phyloP scores from a whole-genome alignment of 2,888 invertebrate species.

The Toxonevra muliebris region DNA sequence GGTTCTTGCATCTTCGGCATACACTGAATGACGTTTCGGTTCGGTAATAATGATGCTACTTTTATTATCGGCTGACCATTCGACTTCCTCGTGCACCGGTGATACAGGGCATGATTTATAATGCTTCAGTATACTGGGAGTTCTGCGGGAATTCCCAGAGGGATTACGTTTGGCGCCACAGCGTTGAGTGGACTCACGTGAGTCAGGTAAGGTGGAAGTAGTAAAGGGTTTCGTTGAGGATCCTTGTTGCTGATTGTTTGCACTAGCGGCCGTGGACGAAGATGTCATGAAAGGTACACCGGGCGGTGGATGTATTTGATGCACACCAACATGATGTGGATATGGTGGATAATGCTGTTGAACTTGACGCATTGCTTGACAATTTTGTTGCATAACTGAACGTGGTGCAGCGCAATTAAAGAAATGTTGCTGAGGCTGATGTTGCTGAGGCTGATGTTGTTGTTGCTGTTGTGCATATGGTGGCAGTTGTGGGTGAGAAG shows the following conservation, averaged over 20 bases:
- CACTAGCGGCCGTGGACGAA: not conserved
- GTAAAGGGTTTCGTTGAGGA: conserved; percentile 29
- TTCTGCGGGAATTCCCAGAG: conserved; percentile 59
- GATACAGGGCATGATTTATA: conserved; percentile 84
- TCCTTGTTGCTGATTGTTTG: not conserved
- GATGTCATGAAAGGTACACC: conserved; percentile 52
- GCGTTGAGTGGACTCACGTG: conserved; percentile 43
- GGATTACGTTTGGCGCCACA: conserved; percentile 53
- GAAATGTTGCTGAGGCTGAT: conserved; percentile 50
- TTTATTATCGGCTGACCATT: conserved; percentile 67
- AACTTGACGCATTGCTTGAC: conserved; percentile 64
- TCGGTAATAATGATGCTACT: conserved; percentile 52
- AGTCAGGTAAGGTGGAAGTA: conserved; percentile 32
- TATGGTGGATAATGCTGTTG: conserved; percentile 65
- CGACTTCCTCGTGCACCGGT: conserved; percentile 82
- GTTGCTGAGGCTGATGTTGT: conserved; percentile 15
- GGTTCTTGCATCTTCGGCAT: conserved; percentile 68
- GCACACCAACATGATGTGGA: conserved; percentile 64
- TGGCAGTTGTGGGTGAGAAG: conserved; percentile 37
- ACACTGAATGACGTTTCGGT: conserved; percentile 64
- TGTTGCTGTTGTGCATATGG: conserved; percentile 36
- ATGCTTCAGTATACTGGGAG: conserved; percentile 70
- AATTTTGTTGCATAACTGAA: conserved; percentile 64
- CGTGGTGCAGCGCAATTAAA: conserved; percentile 65
- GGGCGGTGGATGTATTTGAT: conserved; percentile 59